These are phyloP conservation scores for Drosophila lacteicornis DNA, from an alignment of 1,140 invertebrate genomes.

Conservation along the genomic window DNA sequence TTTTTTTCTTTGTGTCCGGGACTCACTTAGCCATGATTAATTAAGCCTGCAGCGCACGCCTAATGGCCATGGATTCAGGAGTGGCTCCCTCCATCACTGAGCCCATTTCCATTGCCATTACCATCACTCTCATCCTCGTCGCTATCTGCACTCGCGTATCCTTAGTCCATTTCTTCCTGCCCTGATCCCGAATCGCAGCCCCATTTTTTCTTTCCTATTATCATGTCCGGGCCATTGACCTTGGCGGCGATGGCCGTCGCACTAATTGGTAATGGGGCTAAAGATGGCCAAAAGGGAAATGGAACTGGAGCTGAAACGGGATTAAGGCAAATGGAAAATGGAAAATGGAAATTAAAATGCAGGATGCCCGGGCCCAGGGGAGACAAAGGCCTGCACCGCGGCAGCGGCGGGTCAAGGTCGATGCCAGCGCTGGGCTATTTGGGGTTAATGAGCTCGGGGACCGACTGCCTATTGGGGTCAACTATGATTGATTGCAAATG, in stretches of 20 bases:
- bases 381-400: not conserved
- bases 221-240: conserved; percentile 42
- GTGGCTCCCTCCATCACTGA: not conserved
- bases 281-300: conserved; percentile 12
- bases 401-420: conserved; percentile 33
- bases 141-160: conserved; percentile 5
- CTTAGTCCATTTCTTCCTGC: conserved; percentile 2
- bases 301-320: conserved; percentile 23
- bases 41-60: conserved; percentile 72
- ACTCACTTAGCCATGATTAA: conserved; percentile 76
- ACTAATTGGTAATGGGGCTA: conserved; percentile 49
- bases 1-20: conserved; percentile 39
- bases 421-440: conserved; percentile 1
- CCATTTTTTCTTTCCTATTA: not conserved
- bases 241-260: conserved; percentile 30
- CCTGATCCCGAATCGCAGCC: not conserved
- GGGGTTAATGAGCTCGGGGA: conserved; percentile 26
- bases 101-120: conserved; percentile 31
- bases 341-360: conserved; percentile 28
- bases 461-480: conserved; percentile 1
- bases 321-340: conserved; percentile 23
- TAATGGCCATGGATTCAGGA: conserved; percentile 56
- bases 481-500: conserved; percentile 22
- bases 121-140: not conserved
- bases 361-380: not conserved